phyloP scores from a whole-genome alignment of 1,140 invertebrate species.

The Vollenhovia emeryi region DNA sequence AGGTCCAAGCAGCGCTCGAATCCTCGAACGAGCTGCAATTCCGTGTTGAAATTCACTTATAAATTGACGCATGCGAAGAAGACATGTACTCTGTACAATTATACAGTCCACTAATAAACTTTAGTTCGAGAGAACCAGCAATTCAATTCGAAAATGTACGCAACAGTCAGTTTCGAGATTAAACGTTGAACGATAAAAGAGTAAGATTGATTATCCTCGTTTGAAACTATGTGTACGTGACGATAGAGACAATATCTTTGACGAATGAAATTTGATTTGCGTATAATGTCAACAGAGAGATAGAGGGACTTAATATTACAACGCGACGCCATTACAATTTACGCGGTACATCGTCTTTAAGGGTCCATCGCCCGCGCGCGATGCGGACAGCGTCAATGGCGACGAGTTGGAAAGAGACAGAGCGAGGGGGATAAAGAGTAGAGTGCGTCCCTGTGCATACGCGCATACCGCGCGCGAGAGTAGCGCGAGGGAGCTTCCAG shows the following conservation, averaged over 20 bases:
- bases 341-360: constrained; percentile 33
- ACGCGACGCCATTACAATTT: neutral
- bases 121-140: too few species aligned
- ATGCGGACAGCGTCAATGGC: constrained; percentile 50
- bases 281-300: neutral
- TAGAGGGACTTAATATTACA: neutral
- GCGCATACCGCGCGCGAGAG: constrained; percentile 59
- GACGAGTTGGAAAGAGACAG: neutral
- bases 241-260: neutral
- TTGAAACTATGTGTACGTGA: neutral
- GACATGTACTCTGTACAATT: too few species aligned
- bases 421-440: neutral
- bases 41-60: too few species aligned
- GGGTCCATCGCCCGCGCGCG: constrained; percentile 9
- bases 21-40: too few species aligned
- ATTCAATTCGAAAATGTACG: too few species aligned
- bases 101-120: too few species aligned
- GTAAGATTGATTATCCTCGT: neutral
- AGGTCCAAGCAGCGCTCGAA: too few species aligned
- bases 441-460: constrained; percentile 57
- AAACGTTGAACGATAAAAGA: neutral
- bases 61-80: too few species aligned
- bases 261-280: neutral
- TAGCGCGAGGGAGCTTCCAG: constrained; percentile 51
- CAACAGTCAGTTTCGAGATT: neutral